phyloP scores from a whole-genome alignment of 2,888 invertebrate species.

The Heliconius hortense region DNA sequence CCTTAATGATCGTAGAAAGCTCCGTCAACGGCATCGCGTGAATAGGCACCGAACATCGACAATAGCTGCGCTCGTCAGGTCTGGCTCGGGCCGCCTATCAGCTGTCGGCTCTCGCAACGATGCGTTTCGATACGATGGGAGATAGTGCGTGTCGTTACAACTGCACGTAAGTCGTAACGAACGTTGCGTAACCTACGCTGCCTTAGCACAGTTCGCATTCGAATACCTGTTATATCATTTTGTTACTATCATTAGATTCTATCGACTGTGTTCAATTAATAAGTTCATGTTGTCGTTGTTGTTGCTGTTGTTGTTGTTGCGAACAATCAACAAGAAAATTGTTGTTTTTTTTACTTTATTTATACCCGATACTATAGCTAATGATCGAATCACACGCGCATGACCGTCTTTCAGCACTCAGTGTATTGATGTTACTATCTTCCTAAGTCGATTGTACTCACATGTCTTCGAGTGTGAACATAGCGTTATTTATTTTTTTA shows the following conservation, averaged over 20 bases:
- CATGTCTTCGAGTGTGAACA: neutral
- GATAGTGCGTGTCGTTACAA: constrained; percentile 70
- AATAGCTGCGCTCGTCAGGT: constrained; percentile 30
- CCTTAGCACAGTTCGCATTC: constrained; percentile 54
- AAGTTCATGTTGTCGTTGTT: constrained; percentile 2
- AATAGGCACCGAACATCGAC: constrained; percentile 32
- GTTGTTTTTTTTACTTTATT: neutral
- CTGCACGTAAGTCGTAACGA: constrained; percentile 55
- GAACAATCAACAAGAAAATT: neutral
- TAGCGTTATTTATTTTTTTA: neutral
- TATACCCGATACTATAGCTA: neutral
- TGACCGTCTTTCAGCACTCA: neutral
- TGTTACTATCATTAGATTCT: constrained; percentile 56
- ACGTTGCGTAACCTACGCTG: constrained; percentile 61
- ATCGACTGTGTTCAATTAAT: constrained; percentile 34
- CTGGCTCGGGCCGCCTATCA: constrained; percentile 56
- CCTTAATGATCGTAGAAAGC: constrained; percentile 16
- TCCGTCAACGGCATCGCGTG: constrained; percentile 9
- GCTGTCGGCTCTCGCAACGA: constrained; percentile 66
- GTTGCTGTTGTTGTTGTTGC: constrained; percentile 1
- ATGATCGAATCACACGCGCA: neutral
- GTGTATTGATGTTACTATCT: neutral
- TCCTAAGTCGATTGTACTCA: too few species aligned
- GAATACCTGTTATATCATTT: constrained; percentile 56
- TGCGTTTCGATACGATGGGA: constrained; percentile 70